Conservation (phyloP, 2,888 invertebrate species). For the Copidosoma aretas region DNA sequence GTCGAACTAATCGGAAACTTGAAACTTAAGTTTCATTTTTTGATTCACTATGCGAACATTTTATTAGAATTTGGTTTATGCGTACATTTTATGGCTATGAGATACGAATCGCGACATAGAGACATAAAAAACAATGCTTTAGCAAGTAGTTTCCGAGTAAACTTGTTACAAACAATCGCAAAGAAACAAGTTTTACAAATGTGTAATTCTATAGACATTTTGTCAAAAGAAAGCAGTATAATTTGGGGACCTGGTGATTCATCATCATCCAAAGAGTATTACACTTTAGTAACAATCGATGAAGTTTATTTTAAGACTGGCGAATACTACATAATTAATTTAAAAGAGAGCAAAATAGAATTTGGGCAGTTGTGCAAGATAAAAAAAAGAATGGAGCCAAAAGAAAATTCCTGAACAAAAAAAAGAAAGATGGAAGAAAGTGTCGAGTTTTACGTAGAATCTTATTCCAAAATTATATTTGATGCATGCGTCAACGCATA, state of each 20-base stretch:
- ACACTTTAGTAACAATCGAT: not conserved
- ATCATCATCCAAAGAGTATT: not conserved
- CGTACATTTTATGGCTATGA: conserved; percentile 31
- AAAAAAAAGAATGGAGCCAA: not conserved
- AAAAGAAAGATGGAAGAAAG: not conserved
- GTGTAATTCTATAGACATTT: not conserved
- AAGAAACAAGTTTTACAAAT: conserved; percentile 1
- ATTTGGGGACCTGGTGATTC: not conserved
- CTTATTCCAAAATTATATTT: not conserved
- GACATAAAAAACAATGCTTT: conserved; percentile 4
- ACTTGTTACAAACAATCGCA: conserved; percentile 1
- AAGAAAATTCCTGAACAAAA: not conserved
- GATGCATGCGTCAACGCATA: not conserved
- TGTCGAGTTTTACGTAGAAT: not conserved
- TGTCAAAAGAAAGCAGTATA: not conserved
- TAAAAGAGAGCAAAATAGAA: not conserved
- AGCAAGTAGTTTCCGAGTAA: not conserved
- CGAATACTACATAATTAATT: not conserved
- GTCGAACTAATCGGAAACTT: conserved; percentile 30
- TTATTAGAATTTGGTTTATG: conserved; percentile 19
- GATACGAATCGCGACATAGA: conserved; percentile 26
- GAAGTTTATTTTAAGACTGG: not conserved
- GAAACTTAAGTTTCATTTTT: conserved; percentile 37
- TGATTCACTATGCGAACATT: conserved; percentile 20
- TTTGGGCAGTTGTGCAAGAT: not conserved